A percentile compares a stretch with the other conserved stretches of the same genome.
Conservation (phyloP, 2,888 invertebrate genomes). For the Patella depressa region DNA sequence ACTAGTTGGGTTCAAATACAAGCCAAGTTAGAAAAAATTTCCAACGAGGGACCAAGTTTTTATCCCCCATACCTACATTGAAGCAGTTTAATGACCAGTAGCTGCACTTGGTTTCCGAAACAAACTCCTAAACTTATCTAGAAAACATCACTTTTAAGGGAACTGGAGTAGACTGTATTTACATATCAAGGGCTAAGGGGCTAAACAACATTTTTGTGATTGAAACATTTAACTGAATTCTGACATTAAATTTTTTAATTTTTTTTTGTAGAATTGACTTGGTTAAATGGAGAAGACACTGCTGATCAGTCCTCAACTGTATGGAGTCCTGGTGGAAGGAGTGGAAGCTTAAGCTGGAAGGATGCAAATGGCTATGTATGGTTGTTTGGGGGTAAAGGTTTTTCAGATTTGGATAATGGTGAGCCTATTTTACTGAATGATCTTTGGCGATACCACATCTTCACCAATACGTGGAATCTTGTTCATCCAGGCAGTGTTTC, state of each 20-base stretch:
- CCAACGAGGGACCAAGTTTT: no score
- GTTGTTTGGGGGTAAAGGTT: conserved; percentile 59
- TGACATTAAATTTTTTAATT: neutral
- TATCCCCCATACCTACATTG: no score
- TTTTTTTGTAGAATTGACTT: conserved; percentile 50
- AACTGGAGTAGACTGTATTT: no score
- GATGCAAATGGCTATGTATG: conserved; percentile 42
- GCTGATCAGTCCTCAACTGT: conserved; percentile 35
- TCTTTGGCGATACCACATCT: conserved; percentile 49
- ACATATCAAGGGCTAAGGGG: no score
- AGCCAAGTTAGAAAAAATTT: no score
- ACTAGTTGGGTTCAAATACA: no score
- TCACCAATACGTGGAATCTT: conserved; percentile 41
- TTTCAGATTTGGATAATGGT: conserved; percentile 30
- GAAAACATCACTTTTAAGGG: no score
- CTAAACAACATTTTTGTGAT: no score
- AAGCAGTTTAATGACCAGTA: no score
- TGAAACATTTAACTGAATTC: neutral
- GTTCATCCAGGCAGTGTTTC: conserved; percentile 42
- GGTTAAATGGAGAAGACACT: conserved; percentile 44
- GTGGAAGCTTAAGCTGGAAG: conserved; percentile 52
- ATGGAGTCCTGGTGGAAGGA: conserved; percentile 50
- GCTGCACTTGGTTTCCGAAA: no score
- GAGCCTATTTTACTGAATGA: conserved; percentile 49
- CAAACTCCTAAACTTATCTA: no score